Evolutionary conservation across 2,113 vertebrate species (phyloP).

Genomic region (human (Homo sapiens)): GRCh38 chr3:1669501-1670000

Average conservation of each 20-base stretch:
- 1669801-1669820: conserved; percentile 66
- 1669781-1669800: conserved; percentile 69
- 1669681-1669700: conserved; percentile 63
- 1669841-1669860: conserved; percentile 53
- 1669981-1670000: background rate
- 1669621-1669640: conserved; percentile 79
- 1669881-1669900: background rate
- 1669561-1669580: conserved; percentile 75
- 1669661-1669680: conserved; percentile 71
- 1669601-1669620: conserved; percentile 83
- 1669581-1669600: conserved; percentile 80
- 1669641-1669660: conserved; percentile 80
- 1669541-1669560: conserved; percentile 76
- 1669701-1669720: conserved; percentile 85
- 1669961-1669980: background rate
- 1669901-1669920: background rate
- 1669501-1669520: conserved; percentile 39
- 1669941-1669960: background rate
- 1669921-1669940: background rate
- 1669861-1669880: background rate
- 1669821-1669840: conserved; percentile 42
- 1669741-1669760: conserved; percentile 83
- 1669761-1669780: conserved; percentile 68
- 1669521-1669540: conserved; percentile 62
- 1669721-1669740: conserved; percentile 82